Evolutionary conservation across 2,888 invertebrate species (phyloP).

Genomic region (Drosophila demipolita): DNA sequence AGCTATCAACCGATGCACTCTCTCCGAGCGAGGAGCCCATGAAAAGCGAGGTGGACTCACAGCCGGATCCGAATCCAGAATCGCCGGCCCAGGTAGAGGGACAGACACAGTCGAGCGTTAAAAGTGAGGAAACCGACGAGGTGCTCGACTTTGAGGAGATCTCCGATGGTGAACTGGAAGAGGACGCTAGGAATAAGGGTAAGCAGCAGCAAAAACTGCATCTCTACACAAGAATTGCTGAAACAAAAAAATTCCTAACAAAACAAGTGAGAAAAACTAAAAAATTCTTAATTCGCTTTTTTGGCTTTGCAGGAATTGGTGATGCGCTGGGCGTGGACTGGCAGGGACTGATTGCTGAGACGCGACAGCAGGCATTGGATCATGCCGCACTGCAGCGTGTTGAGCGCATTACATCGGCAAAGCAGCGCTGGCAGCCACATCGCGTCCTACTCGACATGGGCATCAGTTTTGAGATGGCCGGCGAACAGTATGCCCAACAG

Average conservation of each 20-base stretch:
- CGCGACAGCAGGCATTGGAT: slow-evolving; percentile 84
- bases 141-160: slow-evolving; percentile 94
- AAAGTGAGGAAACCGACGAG: slow-evolving; percentile 80
- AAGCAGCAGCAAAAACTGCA: slow-evolving; percentile 22
- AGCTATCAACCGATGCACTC: slow-evolving; percentile 40
- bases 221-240: slow-evolving; percentile 8
- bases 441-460: slow-evolving; percentile 92
- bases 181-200: slow-evolving; percentile 90
- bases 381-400: slow-evolving; percentile 74
- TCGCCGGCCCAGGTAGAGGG: not conserved
- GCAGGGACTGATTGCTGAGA: slow-evolving; percentile 94
- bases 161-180: slow-evolving; percentile 95
- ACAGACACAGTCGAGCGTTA: slow-evolving; percentile 51
- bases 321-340: slow-evolving; percentile 98
- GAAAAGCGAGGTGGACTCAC: slow-evolving; percentile 28
- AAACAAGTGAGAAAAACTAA: not conserved
- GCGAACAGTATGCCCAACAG: slow-evolving; percentile 87
- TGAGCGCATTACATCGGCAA: slow-evolving; percentile 86
- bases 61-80: slow-evolving; percentile 43
- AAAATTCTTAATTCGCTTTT: slow-evolving; percentile 5
- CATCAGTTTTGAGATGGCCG: slow-evolving; percentile 91
- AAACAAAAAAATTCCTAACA: not conserved
- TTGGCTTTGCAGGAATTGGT: slow-evolving; percentile 86
- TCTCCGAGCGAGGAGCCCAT: slow-evolving; percentile 43
- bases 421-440: slow-evolving; percentile 93